A percentile compares a stretch with the other conserved stretches of the same genome.
Evolutionary conservation across 2,797 vertebrate species (phyloP).

Genomic region (Erpetoichthys calabaricus): DNA sequence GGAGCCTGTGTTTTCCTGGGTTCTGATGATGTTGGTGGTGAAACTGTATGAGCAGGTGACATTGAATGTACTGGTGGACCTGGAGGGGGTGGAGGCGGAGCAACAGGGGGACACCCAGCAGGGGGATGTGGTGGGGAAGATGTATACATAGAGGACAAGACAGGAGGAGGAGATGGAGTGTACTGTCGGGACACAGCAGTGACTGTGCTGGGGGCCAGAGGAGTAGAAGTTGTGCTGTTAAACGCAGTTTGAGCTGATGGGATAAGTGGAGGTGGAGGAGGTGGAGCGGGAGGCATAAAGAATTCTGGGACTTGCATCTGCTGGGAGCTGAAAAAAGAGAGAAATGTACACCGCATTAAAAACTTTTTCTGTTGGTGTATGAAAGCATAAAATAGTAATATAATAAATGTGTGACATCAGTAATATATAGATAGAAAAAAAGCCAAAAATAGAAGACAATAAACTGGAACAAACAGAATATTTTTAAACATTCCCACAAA

Average conservation of each 20-base stretch:
- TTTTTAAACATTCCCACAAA: too few relatives aligned
- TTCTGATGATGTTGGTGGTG: constrained; percentile 25
- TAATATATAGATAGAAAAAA: too few relatives aligned
- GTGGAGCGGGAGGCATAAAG: constrained; percentile 66
- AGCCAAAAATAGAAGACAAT: too few relatives aligned
- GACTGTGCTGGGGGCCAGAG: constrained; percentile 35
- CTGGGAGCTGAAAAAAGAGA: constrained; percentile 40
- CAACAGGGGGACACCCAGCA: constrained; percentile 47
- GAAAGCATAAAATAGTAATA: neutral
- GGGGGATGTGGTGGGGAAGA: constrained; percentile 41
- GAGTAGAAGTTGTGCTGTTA: constrained; percentile 49
- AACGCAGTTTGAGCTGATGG: constrained; percentile 74
- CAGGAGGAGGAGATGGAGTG: constrained; percentile 35
- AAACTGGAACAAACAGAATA: too few relatives aligned
- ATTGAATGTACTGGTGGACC: constrained; percentile 36
- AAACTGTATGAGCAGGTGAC: constrained; percentile 37
- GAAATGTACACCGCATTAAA: neutral
- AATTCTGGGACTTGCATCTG: constrained; percentile 66
- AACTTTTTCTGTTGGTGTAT: neutral
- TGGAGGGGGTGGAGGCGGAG: constrained; percentile 61
- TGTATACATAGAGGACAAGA: constrained; percentile 42
- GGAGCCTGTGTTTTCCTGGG: constrained; percentile 58
- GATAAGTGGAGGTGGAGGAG: constrained; percentile 64
- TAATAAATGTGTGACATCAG: neutral
- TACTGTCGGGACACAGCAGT: constrained; percentile 41